Evolutionary conservation across 2,797 vertebrate genomes (phyloP).

Genomic region (Echiichthys vipera): DNA sequence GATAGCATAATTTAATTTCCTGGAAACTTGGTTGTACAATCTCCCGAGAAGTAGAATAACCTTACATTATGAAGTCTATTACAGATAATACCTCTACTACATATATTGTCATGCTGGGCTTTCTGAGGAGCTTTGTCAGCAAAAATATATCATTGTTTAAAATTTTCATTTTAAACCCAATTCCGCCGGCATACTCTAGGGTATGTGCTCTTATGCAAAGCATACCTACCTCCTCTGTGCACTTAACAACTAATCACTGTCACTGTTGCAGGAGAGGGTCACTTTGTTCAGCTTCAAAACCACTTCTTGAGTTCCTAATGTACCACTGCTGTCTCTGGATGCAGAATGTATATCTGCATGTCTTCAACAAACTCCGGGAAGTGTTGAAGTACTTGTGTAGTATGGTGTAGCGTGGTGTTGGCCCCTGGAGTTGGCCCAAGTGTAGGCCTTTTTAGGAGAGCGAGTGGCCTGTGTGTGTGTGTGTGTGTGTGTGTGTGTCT

Average conservation of each 20-base stretch:
- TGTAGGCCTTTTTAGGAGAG: slow-evolving; percentile 77
- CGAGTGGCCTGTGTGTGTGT: slow-evolving; percentile 21
- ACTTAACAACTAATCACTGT: slow-evolving; percentile 19
- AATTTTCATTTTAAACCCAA: slow-evolving; percentile 9
- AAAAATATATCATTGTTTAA: slow-evolving; percentile 23
- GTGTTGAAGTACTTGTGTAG: slow-evolving; percentile 55
- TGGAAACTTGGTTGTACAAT: slow-evolving; percentile 26
- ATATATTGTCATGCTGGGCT: slow-evolving; percentile 21
- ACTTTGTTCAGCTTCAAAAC: slow-evolving; percentile 52
- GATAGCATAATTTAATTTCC: slow-evolving; percentile 33
- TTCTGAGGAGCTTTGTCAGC: slow-evolving; percentile 7
- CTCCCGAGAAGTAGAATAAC: slow-evolving; percentile 21
- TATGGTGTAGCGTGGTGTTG: slow-evolving; percentile 48
- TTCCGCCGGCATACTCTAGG: neutral
- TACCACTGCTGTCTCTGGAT: neutral
- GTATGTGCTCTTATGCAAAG: neutral
- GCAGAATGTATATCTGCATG: slow-evolving; percentile 25
- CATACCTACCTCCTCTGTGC: neutral
- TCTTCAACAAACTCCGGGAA: slow-evolving; percentile 48
- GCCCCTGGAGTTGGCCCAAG: slow-evolving; percentile 63
- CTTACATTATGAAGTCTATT: slow-evolving; percentile 17
- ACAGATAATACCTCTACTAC: slow-evolving; percentile 8
- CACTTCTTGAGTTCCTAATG: slow-evolving; percentile 19
- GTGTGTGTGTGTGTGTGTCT: slow-evolving; percentile 36
- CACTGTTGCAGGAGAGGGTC: slow-evolving; percentile 10